Conservation (phyloP, 2,797 vertebrate species). For the Malurus leucopterus region DNA sequence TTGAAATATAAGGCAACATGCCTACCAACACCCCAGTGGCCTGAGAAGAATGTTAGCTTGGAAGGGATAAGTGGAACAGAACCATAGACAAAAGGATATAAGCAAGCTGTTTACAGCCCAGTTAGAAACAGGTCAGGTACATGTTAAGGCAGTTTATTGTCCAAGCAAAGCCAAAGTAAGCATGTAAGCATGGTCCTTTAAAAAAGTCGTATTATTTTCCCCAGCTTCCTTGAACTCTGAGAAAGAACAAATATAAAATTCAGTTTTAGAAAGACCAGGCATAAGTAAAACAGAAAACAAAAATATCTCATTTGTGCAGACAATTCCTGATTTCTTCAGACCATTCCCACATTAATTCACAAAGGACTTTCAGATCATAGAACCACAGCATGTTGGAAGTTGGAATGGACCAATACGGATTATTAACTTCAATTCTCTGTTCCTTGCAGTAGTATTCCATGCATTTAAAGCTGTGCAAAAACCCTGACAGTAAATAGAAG, state of each 20-base stretch:
- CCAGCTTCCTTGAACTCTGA: neutral
- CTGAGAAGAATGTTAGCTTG: neutral
- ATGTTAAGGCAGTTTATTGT: neutral
- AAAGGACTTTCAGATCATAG: neutral
- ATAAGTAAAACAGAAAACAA: neutral
- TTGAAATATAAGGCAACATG: neutral
- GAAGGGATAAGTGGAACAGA: neutral
- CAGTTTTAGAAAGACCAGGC: neutral
- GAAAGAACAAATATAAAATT: neutral
- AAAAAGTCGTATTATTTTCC: neutral
- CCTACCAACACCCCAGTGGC: neutral
- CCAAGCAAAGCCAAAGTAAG: slow-evolving; percentile 22
- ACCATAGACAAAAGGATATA: neutral
- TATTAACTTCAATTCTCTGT: neutral
- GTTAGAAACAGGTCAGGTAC: neutral
- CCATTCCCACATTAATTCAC: neutral
- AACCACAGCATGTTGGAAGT: neutral
- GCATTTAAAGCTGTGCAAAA: neutral
- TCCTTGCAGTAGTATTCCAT: neutral
- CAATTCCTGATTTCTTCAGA: neutral
- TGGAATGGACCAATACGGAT: neutral
- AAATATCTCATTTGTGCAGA: neutral
- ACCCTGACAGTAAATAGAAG: neutral
- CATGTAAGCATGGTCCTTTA: neutral
- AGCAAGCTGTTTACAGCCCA: neutral